phyloP scores from a whole-genome alignment of 2,888 invertebrate genomes.

The Catocala fraxini region DNA sequence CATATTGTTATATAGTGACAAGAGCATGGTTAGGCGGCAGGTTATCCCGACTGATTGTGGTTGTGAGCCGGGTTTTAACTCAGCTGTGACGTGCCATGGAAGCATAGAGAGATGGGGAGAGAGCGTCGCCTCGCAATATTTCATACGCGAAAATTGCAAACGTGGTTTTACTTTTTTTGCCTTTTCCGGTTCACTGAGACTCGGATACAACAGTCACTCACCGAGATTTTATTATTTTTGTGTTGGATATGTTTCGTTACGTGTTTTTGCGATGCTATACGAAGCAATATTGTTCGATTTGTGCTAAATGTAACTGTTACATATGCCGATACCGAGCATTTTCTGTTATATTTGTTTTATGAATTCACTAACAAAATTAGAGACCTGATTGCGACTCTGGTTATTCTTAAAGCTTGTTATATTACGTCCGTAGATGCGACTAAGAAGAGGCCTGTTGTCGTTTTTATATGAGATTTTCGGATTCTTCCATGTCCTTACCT shows the following conservation, averaged over 20 bases:
- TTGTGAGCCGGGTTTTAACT: background rate
- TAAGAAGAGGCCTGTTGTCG: no score
- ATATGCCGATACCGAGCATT: no score
- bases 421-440: no score
- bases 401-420: no score
- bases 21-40: no score
- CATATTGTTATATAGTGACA: background rate
- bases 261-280: background rate
- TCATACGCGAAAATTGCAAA: slow-evolving; percentile 49
- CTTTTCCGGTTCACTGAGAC: slow-evolving; percentile 50
- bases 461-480: no score
- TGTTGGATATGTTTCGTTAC: slow-evolving; percentile 7
- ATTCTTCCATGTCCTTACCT: no score
- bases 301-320: no score
- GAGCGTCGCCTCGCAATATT: slow-evolving; percentile 29
- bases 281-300: background rate
- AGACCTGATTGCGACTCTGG: no score
- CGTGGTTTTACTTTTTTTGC: slow-evolving; percentile 36
- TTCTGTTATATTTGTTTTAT: no score
- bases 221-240: slow-evolving; percentile 44
- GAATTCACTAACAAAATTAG: no score
- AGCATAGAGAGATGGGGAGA: background rate
- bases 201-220: slow-evolving; percentile 44
- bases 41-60: no score
- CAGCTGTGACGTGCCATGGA: background rate